These are phyloP conservation scores for Cyrtorhinus lividipennis DNA, from an alignment of 1,140 invertebrate genomes.

Conservation along the genomic window DNA sequence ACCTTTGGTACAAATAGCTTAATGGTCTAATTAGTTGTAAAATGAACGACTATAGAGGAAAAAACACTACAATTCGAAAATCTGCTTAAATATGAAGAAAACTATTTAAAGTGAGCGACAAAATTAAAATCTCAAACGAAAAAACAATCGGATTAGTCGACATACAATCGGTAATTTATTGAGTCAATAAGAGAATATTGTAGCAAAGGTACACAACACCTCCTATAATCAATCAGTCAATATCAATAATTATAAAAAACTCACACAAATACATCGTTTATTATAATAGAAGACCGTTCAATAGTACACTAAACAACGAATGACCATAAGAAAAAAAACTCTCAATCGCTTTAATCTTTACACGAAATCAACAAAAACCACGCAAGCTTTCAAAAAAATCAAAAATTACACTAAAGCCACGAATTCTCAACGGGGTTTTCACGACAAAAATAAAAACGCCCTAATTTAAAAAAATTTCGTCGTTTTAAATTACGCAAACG, in stretches of 20 bases:
- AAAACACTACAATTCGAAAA: too few species aligned
- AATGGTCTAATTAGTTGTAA: conserved; percentile 9
- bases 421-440: neutral
- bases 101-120: neutral
- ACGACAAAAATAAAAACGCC: neutral
- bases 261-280: conserved; percentile 17
- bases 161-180: too few species aligned
- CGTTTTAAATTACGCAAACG: too few species aligned
- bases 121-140: too few species aligned
- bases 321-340: conserved; percentile 9
- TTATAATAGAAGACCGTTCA: conserved; percentile 14
- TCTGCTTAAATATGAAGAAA: too few species aligned
- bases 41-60: neutral
- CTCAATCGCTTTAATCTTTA: too few species aligned
- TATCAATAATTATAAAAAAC: conserved; percentile 20
- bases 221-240: conserved; percentile 20
- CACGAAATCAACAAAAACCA: conserved; percentile 6
- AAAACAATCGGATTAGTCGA: too few species aligned
- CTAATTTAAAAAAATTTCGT: too few species aligned
- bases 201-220: neutral
- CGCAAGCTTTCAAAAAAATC: neutral
- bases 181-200: neutral
- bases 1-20: conserved; percentile 22
- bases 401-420: neutral
- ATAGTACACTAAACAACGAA: conserved; percentile 6